Base-by-base conservation (phyloP, 2,797 vertebrate species). In the Etheostoma nigrum region DNA sequence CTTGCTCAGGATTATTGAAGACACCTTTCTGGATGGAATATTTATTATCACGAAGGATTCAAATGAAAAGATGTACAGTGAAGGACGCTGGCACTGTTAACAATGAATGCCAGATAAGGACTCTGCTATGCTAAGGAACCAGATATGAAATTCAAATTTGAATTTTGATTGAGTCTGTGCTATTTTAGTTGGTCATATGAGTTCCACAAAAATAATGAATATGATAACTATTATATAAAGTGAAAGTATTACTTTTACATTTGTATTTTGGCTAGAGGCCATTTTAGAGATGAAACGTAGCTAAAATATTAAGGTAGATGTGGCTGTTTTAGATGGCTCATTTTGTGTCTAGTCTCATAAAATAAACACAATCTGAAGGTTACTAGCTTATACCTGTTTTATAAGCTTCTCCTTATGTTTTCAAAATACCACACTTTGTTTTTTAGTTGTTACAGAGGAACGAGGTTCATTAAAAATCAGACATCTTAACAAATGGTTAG, bases 401-500 rank as follows among this genome's bases (percentile, higher is more conserved):
- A 21, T 42, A 68, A 72, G 63, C 47, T 40, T 42, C 53, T 47
- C 42, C 19, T 59, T 48, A 25, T 76, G 23, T 69, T 74, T 59
- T 30, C 19, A 42, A 55, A 64, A 45, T 52, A 14, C 9, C 54
- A 25, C 30, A 42, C 73, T 42, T 75, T 62, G 48, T 60, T 61
- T 57, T 63, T 69, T 14, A 76, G 55, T 48, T 47, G 45, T 23
- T 74, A n/a, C 12, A 36, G 47, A 55, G 54, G 57, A 49, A 63
- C 10, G 52, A 30, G 19, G 49, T 48, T 79, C 36, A 33, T 23
- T 72, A 48, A 58, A 75, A 51, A 76, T 82, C 66, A 59, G 40
- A 49, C 44, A 67, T 72, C 74, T 72, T 84, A 51, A 60, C 74
- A 72, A 74, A 70, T 80, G 72, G 60, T 44, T 68, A 45, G 66